phyloP scores from a whole-genome alignment of 2,888 invertebrate species.

The Chloroclystis v-ata region DNA sequence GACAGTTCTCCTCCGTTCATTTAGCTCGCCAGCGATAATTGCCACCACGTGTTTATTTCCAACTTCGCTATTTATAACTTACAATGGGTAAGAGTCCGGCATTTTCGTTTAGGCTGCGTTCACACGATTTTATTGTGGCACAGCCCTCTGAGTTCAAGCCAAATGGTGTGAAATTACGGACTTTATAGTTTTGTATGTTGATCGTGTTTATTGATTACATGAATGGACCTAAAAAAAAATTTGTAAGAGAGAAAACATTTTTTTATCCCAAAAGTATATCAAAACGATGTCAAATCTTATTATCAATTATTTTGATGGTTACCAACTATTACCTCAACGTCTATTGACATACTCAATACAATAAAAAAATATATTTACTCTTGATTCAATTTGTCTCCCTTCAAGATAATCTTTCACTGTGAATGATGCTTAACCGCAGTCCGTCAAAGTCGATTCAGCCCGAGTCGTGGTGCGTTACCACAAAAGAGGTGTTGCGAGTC shows the following conservation, averaged over 20 bases:
- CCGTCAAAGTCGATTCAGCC: conserved; percentile 73
- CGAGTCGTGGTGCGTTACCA: conserved; percentile 23
- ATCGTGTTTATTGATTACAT: conserved; percentile 19
- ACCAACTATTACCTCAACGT: too few species aligned
- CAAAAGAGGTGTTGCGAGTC: conserved; percentile 68
- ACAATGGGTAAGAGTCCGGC: conserved; percentile 76
- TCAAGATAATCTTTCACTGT: background rate
- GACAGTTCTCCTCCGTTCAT: conserved; percentile 73
- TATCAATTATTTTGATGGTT: too few species aligned
- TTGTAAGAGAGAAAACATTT: too few species aligned
- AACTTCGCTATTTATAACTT: conserved; percentile 72
- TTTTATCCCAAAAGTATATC: too few species aligned
- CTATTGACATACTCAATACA: too few species aligned
- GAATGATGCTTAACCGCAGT: conserved; percentile 34
- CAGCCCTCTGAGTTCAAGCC: background rate
- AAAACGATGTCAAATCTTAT: too few species aligned
- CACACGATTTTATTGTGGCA: conserved; percentile 2
- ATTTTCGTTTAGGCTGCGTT: conserved; percentile 55
- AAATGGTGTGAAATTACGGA: too few species aligned
- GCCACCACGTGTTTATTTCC: conserved; percentile 77
- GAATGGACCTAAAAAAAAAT: too few species aligned
- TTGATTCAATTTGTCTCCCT: too few species aligned
- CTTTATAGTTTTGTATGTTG: too few species aligned
- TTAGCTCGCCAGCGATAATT: conserved; percentile 77
- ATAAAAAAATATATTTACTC: too few species aligned